These are phyloP conservation scores for Sinosuthora webbiana DNA, from an alignment of 2,113 vertebrate species.

Conservation along the genomic window DNA sequence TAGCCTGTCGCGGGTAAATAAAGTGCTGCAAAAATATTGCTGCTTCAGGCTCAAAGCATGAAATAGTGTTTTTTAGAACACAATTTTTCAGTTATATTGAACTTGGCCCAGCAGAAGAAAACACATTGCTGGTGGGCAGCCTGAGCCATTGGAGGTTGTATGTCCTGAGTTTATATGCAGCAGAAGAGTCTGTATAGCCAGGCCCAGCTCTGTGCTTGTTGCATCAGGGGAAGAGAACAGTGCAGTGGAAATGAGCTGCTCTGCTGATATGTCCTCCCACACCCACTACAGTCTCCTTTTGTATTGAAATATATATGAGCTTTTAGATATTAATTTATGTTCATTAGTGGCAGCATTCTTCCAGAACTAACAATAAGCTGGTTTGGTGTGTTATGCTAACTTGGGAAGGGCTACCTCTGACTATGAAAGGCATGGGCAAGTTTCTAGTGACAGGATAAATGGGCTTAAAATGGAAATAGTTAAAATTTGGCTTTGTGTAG, in stretches of 20 bases:
- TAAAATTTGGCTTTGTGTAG: background rate
- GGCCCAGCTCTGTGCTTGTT: background rate
- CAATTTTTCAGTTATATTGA: background rate
- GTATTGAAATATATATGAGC: background rate
- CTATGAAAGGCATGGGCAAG: background rate
- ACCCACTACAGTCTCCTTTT: background rate
- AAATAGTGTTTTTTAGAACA: conserved; percentile 4
- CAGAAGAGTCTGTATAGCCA: background rate
- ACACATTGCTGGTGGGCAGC: background rate
- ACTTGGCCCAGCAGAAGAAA: background rate
- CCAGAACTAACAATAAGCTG: background rate
- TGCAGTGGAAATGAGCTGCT: background rate
- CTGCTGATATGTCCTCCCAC: rapidly evolving
- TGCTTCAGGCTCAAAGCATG: background rate
- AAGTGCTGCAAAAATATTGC: background rate
- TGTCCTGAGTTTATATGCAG: background rate
- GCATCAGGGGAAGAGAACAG: background rate
- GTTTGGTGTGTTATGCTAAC: background rate
- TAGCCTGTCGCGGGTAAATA: background rate
- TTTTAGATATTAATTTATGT: background rate
- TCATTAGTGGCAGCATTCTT: background rate
- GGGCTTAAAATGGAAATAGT: background rate
- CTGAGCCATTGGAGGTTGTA: background rate
- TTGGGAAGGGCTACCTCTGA: background rate
- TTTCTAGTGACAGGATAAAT: background rate